Base-by-base conservation (phyloP, 2,113 vertebrate species). In the Petromus typicus region DNA sequence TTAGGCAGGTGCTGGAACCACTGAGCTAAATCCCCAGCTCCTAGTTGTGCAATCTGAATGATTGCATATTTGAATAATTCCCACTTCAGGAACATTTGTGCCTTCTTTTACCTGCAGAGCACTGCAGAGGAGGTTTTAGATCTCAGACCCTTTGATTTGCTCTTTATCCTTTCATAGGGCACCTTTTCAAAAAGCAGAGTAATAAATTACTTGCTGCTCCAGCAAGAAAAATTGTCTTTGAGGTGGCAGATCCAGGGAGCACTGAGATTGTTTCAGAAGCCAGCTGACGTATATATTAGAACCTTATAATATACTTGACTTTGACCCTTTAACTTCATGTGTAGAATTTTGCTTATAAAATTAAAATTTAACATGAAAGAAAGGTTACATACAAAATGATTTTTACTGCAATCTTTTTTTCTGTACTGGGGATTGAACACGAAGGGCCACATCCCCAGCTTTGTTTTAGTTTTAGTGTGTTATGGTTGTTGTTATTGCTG, bases 331-430 rank as follows among this genome's bases (percentile, higher is more conserved):
- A 61, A 73, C 93, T 79, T 96, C 64, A 64, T 20, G 8, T 91
- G 66, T 94, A 63, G 43, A 90, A 75, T 71, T 57, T 27, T 61
- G 37, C 67, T 61, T 83, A 40, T 86, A 79, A 86, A 89, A 86
- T 86, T 78, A 79, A 96, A 95, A 56, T 18, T 86, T 51, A 92
- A 16, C 20, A 8, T 83, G 40, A 92, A 92, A 90, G 76, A 63
- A 95, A 81, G n/a, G 10, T 66, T 56, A 43, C 12, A 43, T 57
- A 18, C 79, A 54, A 12, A 69, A 80, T 75, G 27, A 13, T 45
- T 75, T 22, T 6, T 30, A 75, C 13, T 45, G 43, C 5, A 45
- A 45, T n/a, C 14, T 75, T 75, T 75, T 27, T 27, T 6, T 13
- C 43, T 48, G 2, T 75, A 30, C 25, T 45, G 13, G 2, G 43